Evolutionary conservation across 2,113 vertebrate genomes (phyloP), one percentile per base, ranked within the genome.

Genomic region (Tyrannus savana): DNA sequence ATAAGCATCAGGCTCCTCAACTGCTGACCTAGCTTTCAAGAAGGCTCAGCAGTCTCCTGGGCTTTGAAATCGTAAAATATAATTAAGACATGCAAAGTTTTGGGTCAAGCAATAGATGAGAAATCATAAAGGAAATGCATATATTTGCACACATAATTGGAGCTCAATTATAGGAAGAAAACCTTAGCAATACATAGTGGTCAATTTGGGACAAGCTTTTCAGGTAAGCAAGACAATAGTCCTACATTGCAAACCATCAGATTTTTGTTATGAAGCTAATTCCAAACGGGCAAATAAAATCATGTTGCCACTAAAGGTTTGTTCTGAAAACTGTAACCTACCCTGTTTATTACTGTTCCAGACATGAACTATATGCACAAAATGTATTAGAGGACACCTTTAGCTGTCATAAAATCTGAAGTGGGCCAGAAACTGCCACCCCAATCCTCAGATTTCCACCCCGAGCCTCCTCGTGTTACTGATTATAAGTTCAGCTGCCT

Each of bases 21-120:
- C 82, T 78, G 92, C 52, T 92, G 93, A 90, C 90, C 73, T 79
- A 75, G 92, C 95, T 71, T 64, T 52, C 50, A 66, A 85, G 41
- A 74, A 95, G 46, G 74, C 82, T 74, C 83, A 89, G 64, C 42
- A 66, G 42, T 73, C 95, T 96, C 96, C 85, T 81, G 94, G 28
- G 82, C 91, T 95, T 94, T 96, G 79, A 87, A 96, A 97, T 83
- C 71, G 90, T 87, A 97, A 95, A 87, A 96, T 91, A 81, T 71
- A 96, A 97, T 93, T 90, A 93, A 93, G 84, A 86, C 39, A 90
- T 58, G 35, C 47, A 89, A 80, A 94, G 33, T 50, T 77, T 90
- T 47, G 52, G 47, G 59, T 90, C 83, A 90, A 88, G 35, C 6
- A 78, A 75, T 1, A 3, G 30, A 75, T 5, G 5, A 87, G 21